Evolutionary conservation across 2,113 vertebrate species (phyloP), one percentile per base, ranked within the genome.

Genomic region (Python bivittatus): DNA sequence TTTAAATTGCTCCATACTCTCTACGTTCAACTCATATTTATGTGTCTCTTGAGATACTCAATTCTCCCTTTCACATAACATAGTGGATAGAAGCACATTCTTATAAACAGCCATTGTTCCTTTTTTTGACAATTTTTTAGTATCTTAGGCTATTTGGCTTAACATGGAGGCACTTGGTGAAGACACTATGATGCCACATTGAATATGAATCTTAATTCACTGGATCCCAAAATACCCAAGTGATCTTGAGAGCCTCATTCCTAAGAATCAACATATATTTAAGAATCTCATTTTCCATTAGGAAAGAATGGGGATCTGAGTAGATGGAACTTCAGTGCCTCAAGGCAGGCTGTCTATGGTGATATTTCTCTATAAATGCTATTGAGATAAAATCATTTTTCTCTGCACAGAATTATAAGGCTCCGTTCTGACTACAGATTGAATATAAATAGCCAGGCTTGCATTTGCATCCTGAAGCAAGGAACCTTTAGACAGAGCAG

Each of bases 341-440:
- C 13, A 13, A 2, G 11, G 11, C 90, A 54, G 90, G 20, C 1
- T 90, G 7, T 84, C 42, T 93, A 84, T 94, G 79, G 92, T 64
- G 93, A 86, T 92, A 94, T 53, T 10, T 44, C 93, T 10, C 48
- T 93, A 38, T 91, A 95, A 94, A 93, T 85, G 29, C 0, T 22
- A 91, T 93, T 95, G 91, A 92, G 60, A 88, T 86, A 87, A 93
- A 92, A 61, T 84, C 0, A 5, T 11, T 1, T 91, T 57, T 38
- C 38, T 88, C 17, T 54, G 88, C 60, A 25, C 85, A 13, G 88
- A 95, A 95, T 92, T 42, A 93, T 56, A 90, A 58, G 44, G 58
- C 79, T 96, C 93, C 94, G 29, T 96, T 94, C 91, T 57, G 60
- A 52, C 92, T 54, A 92, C 3, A 88, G n/a, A 92, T 84, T 95